Base-by-base conservation (phyloP, 2,797 vertebrate genomes). In the Cygnus olor region DNA sequence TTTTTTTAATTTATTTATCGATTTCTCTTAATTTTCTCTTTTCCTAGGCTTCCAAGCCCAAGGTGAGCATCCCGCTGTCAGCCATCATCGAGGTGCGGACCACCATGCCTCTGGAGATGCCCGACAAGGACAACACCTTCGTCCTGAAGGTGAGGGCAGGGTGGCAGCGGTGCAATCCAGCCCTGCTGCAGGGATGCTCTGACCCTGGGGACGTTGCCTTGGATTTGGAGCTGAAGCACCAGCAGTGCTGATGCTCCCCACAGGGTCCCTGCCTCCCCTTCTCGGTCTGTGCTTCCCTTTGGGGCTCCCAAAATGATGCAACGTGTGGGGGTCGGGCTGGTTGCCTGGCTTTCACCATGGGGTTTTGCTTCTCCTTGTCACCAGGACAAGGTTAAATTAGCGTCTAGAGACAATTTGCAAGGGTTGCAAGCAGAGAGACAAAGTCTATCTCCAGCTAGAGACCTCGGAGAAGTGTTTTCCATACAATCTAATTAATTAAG, bases 101-200 rank as follows among this genome's bases (percentile, higher is more conserved):
- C 93, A 99, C 99, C 76, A 99, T 99, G 99, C 99, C 99, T 0
- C 97, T 99, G 97, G 99, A 99, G 98, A 99, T 99, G 99, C 99
- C 99, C 0, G 99, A 99, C 98, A 99, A 99, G 93, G 99, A 99
- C 98, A 99, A 99, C 97, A 99, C 99, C 1, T 99, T 99, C 2
- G 99, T 99, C 81, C 98, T 99, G 6, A 99, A 99, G 99, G 99
- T 99, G 97, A 84, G 89, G 30, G 60, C 25, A 47, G 81, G 49
- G 42, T 1, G 6, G 42, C 34, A 44, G 40, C 0, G 1, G 36
- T 27, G 49, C 9, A 5, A 14, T 24, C 47, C 24, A 28, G 18
- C 45, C 40, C 49, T 0, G 3, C 85, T 19, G 34, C 4, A 4
- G 42, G 80, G 80, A 36, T 57, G 34, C 70, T 94, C 42, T 5